These are phyloP conservation scores for Parauchenoglanis ngamensis DNA, from an alignment of 2,797 vertebrate species.

Conservation along the genomic window DNA sequence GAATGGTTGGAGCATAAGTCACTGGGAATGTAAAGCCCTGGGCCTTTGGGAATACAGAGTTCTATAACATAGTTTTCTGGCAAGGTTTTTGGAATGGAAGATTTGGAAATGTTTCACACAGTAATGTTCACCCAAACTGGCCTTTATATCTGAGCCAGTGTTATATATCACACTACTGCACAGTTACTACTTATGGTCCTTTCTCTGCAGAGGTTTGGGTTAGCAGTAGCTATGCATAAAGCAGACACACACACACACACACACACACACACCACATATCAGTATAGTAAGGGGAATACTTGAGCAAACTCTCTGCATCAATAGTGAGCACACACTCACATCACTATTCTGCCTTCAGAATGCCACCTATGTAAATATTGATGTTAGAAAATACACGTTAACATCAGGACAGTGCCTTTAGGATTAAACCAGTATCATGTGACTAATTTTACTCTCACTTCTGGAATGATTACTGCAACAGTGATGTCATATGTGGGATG, in stretches of 20 bases:
- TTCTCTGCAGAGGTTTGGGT: neutral
- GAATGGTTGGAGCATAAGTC: neutral
- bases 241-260: neutral
- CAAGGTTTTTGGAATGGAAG: neutral
- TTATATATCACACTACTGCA: neutral
- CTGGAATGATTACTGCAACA: neutral
- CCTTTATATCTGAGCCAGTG: neutral
- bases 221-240: neutral
- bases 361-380: neutral
- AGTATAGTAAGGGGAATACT: constrained; percentile 12
- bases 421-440: neutral
- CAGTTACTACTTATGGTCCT: neutral
- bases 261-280: neutral
- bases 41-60: neutral
- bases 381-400: neutral
- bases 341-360: neutral
- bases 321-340: constrained; percentile 6
- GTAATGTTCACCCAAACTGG: neutral
- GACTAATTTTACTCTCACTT: neutral
- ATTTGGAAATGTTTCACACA: neutral
- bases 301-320: constrained; percentile 11
- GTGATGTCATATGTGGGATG: neutral
- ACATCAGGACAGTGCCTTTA: neutral
- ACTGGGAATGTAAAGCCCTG: neutral
- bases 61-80: neutral